Evolutionary conservation across 2,888 invertebrate species (phyloP), one percentile per base, ranked within the genome.

Genomic region (Meandrusa payeni): DNA sequence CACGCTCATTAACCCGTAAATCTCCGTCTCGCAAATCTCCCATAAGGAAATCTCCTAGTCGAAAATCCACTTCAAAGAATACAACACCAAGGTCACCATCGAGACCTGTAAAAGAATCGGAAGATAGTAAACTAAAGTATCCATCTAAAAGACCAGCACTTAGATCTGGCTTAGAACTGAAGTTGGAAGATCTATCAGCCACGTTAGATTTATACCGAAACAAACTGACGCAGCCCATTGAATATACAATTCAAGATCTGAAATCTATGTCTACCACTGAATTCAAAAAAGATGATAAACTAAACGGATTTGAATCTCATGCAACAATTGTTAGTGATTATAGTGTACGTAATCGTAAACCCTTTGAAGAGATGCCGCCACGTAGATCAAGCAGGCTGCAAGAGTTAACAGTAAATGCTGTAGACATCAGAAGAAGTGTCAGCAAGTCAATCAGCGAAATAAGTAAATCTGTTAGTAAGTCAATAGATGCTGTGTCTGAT

Each of bases 1-100:
- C 69, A 46, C 75, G 76, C 17, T 50, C 41, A 12, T 24, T 46
- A 13, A 33, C 48, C 33, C 52, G 48, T 24, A 57, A 54, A 28
- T 64, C 76, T 4, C 69, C 83, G 20, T 71, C 78, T 9, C 80
- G 88, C 2, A 89, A 89, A 55, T 89, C 90, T 12, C 90, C 90
- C 7, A 69, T 85, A 5, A 73, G 88, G 31, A 89, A 88, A 46
- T 89, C 89, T 5, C 89, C 89, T 2, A 76, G 78, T 47, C 74
- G 85, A 44, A 87, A 86, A 57, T 65, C 83, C 17, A 70, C 78
- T 5, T 72, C 81, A 45, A 87, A 85, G 52, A 86, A 81, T 4
- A 81, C 85, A 10, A 75, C 81, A 11, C 73, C 86, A 34, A 88
- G 86, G 51, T 86, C 85, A 0, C 86, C 86, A 1, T 78, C 85